These are phyloP conservation scores for Bolinopsis microptera DNA, from an alignment of 37 sponge, comb jelly and placozoan genomes.

Conservation along the genomic window DNA sequence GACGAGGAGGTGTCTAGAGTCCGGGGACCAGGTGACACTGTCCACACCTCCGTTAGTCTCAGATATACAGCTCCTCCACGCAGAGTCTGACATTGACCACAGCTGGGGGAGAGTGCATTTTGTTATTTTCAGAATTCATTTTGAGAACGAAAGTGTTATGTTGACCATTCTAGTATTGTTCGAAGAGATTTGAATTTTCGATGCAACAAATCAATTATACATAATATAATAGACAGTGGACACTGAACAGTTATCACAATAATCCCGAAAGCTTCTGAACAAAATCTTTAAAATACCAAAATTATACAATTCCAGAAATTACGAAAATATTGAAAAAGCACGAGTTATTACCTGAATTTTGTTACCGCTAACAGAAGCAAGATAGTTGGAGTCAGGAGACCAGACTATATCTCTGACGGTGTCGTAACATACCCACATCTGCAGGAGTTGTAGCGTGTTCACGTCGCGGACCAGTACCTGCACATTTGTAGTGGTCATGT, in stretches of 20 bases:
- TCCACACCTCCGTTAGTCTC: constrained; percentile 37
- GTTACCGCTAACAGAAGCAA: constrained; percentile 47
- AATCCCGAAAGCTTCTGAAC: too few relatives aligned
- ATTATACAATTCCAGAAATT: too few relatives aligned
- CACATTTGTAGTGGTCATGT: too few relatives aligned
- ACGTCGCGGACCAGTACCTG: constrained; percentile 23
- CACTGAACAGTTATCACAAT: too few relatives aligned
- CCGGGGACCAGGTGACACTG: constrained; percentile 44
- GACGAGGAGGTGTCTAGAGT: background rate
- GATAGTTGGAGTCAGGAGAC: constrained; percentile 33
- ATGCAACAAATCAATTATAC: too few relatives aligned
- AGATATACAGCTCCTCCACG: constrained; percentile 8
- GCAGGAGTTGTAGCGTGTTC: constrained; percentile 5
- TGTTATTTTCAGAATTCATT: too few relatives aligned
- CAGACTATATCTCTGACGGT: constrained; percentile 58
- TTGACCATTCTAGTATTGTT: too few relatives aligned
- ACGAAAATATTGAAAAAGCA: too few relatives aligned
- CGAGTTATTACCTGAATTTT: constrained; percentile 65
- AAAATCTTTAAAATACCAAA: too few relatives aligned
- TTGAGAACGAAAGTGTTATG: too few relatives aligned
- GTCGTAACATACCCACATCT: constrained; percentile 60
- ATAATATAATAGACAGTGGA: too few relatives aligned
- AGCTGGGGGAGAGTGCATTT: constrained; percentile 4
- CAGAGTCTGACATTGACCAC: constrained; percentile 52
- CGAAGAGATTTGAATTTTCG: too few relatives aligned